Evolutionary conservation across 2,113 vertebrate genomes (phyloP).

Genomic region (Pagrus major): DNA sequence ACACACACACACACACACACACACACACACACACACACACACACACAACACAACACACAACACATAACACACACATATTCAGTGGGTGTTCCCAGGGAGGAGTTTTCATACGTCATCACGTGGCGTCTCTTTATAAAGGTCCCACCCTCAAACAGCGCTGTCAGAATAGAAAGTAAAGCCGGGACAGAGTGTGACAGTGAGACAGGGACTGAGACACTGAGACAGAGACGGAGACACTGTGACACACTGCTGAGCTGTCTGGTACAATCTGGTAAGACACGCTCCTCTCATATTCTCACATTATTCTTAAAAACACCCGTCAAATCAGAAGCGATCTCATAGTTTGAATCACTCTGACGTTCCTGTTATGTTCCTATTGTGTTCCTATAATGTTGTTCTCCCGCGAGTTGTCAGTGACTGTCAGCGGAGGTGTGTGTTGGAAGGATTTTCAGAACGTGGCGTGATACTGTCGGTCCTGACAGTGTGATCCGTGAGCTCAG

Average conservation of each 20-base stretch:
- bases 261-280: conserved; percentile 27
- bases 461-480: no score
- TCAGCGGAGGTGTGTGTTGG: no score
- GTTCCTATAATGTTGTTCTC: no score
- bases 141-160: not conserved
- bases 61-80: not conserved
- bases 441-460: no score
- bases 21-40: not conserved
- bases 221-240: no score
- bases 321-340: not conserved
- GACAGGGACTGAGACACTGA: no score
- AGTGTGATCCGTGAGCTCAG: no score
- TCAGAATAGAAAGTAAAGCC: not conserved
- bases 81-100: conserved; percentile 43
- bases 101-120: conserved; percentile 20
- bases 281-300: not conserved
- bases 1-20: no score
- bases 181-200: not conserved
- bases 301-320: not conserved
- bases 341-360: not conserved
- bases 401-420: no score
- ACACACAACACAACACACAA: not conserved
- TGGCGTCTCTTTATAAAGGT: conserved; percentile 16
- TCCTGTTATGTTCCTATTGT: not conserved
- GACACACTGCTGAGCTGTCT: no score